Percentiles rank a stretch among this genome's conserved stretches.
These are phyloP conservation scores for Zaprionus vittiger DNA, from an alignment of 1,140 invertebrate genomes.

Conservation along the genomic window DNA sequence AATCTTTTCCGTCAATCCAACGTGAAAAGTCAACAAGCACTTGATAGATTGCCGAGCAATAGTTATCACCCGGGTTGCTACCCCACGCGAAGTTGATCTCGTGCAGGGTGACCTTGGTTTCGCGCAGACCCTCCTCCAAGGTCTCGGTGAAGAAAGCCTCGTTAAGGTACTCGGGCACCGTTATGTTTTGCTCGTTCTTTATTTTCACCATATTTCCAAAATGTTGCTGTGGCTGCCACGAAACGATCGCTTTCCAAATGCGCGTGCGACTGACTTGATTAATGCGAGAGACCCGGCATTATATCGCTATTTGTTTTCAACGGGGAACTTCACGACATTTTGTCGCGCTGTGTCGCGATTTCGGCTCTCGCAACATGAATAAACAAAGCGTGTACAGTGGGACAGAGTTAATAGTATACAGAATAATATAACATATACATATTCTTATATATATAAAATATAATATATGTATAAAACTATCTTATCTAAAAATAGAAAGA, in stretches of 20 bases:
- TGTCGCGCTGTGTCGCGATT: background rate
- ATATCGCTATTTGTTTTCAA: slow-evolving; percentile 29
- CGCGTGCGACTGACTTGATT: slow-evolving; percentile 18
- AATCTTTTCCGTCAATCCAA: slow-evolving; percentile 44
- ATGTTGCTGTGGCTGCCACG: background rate
- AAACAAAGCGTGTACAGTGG: slow-evolving; percentile 22
- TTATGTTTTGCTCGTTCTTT: slow-evolving; percentile 65
- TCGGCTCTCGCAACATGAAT: slow-evolving; percentile 5
- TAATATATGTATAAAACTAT: no score
- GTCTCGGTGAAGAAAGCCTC: slow-evolving; percentile 68
- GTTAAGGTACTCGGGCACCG: slow-evolving; percentile 66
- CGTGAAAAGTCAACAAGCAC: slow-evolving; percentile 59
- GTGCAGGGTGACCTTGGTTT: slow-evolving; percentile 55
- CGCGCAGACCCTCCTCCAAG: slow-evolving; percentile 70
- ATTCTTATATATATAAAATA: no score
- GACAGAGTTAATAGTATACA: background rate
- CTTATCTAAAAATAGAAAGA: no score
- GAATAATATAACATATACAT: no score
- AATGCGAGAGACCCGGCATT: slow-evolving; percentile 11
- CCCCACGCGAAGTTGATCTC: slow-evolving; percentile 76
- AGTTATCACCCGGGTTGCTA: slow-evolving; percentile 78
- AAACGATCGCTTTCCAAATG: slow-evolving; percentile 5
- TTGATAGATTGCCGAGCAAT: slow-evolving; percentile 76
- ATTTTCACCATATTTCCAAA: slow-evolving; percentile 56
- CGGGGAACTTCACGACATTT: slow-evolving; percentile 10